These are phyloP conservation scores for Parnassius orleans DNA, from an alignment of 2,888 invertebrate species.

Conservation along the genomic window DNA sequence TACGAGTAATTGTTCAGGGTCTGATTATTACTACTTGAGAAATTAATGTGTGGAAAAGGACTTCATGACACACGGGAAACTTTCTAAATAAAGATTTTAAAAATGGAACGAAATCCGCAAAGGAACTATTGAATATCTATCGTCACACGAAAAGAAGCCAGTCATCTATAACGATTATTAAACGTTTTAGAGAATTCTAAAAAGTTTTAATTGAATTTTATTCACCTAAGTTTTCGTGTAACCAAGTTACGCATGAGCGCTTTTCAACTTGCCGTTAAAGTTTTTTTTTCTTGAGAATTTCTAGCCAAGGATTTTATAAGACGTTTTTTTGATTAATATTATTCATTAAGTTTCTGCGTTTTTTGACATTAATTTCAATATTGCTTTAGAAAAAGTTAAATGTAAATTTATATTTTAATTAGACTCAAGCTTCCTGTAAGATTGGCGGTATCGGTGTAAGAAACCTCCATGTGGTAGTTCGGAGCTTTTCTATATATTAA, in stretches of 20 bases:
- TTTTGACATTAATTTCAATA: not conserved
- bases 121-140: not conserved
- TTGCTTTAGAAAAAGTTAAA: not conserved
- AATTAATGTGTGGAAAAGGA: too few relatives aligned
- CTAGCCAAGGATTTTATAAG: not conserved
- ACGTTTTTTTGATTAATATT: not conserved
- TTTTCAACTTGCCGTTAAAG: not conserved
- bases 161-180: not conserved
- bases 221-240: constrained; percentile 5
- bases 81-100: too few relatives aligned
- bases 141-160: not conserved
- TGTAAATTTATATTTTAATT: not conserved
- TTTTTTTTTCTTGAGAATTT: not conserved
- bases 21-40: too few relatives aligned
- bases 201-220: constrained; percentile 12
- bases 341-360: not conserved
- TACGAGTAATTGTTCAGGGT: too few relatives aligned
- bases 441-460: too few relatives aligned
- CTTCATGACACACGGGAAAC: too few relatives aligned
- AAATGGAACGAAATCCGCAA: too few relatives aligned
- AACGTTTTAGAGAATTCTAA: not conserved
- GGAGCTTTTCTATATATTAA: too few relatives aligned
- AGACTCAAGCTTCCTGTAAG: not conserved
- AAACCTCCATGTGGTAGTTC: too few relatives aligned
- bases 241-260: not conserved